A percentile compares a stretch with the other conserved stretches of the same genome.
These are phyloP conservation scores for Epiblema foenella DNA, from an alignment of 2,888 invertebrate species.

Conservation along the genomic window DNA sequence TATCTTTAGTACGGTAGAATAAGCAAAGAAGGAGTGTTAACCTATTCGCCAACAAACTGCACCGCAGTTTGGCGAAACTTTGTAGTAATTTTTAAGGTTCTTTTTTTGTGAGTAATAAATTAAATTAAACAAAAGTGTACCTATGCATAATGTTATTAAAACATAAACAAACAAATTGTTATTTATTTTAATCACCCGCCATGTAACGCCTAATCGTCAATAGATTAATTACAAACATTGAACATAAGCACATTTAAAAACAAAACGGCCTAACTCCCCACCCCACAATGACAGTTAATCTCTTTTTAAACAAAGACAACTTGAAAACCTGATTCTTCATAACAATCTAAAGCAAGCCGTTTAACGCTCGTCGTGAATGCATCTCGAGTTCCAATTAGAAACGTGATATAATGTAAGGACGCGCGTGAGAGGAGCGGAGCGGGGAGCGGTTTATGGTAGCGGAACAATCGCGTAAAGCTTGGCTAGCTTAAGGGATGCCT, in stretches of 20 bases:
- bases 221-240: constrained; percentile 6
- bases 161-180: constrained; percentile 2
- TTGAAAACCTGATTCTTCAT: constrained; percentile 39
- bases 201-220: constrained; percentile 16
- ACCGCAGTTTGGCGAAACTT: no score
- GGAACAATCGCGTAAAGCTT: no score
- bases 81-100: no score
- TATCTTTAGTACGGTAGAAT: no score
- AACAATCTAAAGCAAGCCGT: constrained; percentile 39
- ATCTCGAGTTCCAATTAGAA: constrained; percentile 81
- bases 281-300: neutral
- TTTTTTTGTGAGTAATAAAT: no score
- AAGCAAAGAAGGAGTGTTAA: no score
- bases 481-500: no score
- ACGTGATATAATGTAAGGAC: constrained; percentile 36
- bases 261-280: neutral
- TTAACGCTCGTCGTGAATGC: constrained; percentile 71
- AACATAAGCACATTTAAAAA: neutral
- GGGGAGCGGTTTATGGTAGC: constrained; percentile 2
- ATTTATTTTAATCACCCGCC: constrained; percentile 10
- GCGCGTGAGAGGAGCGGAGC: constrained; percentile 25
- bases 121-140: no score
- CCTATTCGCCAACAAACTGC: no score
- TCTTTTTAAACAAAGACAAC: neutral
- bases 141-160: neutral